Evolutionary conservation across 2,888 invertebrate genomes (phyloP).

Genomic region (Arrhopalites spinosus): DNA sequence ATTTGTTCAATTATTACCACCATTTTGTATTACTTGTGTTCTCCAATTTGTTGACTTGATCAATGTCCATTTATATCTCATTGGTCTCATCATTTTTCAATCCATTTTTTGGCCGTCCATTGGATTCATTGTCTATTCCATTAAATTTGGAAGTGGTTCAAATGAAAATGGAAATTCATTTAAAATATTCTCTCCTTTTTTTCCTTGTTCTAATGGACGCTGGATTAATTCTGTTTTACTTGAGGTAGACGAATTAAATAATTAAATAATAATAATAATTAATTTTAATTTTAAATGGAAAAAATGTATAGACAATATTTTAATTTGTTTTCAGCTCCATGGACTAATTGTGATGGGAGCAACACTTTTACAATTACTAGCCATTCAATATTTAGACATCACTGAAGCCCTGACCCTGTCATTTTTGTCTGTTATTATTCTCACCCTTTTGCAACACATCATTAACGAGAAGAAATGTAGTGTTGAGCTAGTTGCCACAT

Average conservation of each 20-base stretch:
- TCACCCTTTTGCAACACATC: slow-evolving; percentile 37
- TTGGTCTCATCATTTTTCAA: slow-evolving; percentile 41
- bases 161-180: too few species aligned
- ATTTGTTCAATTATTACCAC: slow-evolving; percentile 33
- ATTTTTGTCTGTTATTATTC: slow-evolving; percentile 40
- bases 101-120: slow-evolving; percentile 43
- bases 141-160: too few species aligned
- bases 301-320: neutral
- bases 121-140: slow-evolving; percentile 23
- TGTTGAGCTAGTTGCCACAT: slow-evolving; percentile 35
- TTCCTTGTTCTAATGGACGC: neutral
- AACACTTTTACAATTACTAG: slow-evolving; percentile 37
- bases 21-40: slow-evolving; percentile 30
- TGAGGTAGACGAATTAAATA: neutral
- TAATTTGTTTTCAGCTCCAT: slow-evolving; percentile 26
- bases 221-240: slow-evolving; percentile 15
- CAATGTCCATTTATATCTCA: slow-evolving; percentile 35
- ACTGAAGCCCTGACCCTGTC: slow-evolving; percentile 41
- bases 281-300: neutral
- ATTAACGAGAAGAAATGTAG: slow-evolving; percentile 28
- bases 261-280: neutral
- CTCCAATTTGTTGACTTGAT: slow-evolving; percentile 39
- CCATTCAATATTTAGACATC: slow-evolving; percentile 42
- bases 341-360: slow-evolving; percentile 30
- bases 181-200: neutral